Conservation (phyloP, 2,113 vertebrate genomes). For the Nyctibius bracteatus region DNA sequence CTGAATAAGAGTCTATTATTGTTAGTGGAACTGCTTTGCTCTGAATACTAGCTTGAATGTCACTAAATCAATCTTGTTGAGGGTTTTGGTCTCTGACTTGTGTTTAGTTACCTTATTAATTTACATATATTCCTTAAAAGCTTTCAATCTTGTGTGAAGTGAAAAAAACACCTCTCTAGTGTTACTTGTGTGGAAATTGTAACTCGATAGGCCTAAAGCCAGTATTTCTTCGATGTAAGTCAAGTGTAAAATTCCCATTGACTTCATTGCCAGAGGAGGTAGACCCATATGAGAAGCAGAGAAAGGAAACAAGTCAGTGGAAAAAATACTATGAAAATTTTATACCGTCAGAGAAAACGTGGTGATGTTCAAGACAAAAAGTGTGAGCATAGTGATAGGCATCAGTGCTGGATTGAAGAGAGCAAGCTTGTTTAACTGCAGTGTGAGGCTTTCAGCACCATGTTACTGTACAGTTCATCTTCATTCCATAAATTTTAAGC, state of each 20-base stretch:
- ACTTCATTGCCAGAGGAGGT: not conserved
- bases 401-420: not conserved
- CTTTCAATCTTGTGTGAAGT: not conserved
- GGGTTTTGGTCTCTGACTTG: not conserved
- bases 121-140: not conserved
- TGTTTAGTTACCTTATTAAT: not conserved
- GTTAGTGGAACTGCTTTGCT: not conserved
- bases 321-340: not conserved
- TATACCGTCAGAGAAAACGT: not conserved
- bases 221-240: not conserved
- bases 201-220: not conserved
- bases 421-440: not conserved
- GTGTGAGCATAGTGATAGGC: not conserved
- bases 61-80: not conserved
- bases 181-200: not conserved
- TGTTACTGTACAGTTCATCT: not conserved
- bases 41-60: not conserved
- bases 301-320: not conserved
- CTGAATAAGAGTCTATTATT: not conserved
- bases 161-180: not conserved
- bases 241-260: not conserved
- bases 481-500: not conserved
- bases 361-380: not conserved
- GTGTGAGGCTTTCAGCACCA: not conserved
- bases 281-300: not conserved